Percentiles rank a stretch among this genome's conserved stretches.
Conservation (phyloP, 2,797 vertebrate genomes). For the Percopsis omiscomaycus region DNA sequence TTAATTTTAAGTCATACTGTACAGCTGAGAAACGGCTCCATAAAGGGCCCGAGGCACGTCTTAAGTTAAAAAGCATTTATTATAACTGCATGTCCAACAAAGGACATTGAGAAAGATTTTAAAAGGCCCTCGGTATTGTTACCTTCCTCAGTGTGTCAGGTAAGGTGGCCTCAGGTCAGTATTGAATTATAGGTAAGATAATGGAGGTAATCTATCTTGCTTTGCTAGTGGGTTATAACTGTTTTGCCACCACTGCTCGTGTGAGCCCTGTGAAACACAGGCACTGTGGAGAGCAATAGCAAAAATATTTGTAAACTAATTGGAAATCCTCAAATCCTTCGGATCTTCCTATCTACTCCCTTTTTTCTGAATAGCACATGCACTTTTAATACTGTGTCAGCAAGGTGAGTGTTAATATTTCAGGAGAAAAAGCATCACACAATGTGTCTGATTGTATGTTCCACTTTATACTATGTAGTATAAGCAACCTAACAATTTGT, state of each 20-base stretch:
- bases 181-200: too few relatives aligned
- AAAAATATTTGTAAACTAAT: constrained; percentile 1
- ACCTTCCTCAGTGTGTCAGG: too few relatives aligned
- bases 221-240: constrained; percentile 1
- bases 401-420: constrained; percentile 23
- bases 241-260: too few relatives aligned
- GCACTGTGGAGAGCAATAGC: background rate
- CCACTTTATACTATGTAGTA: background rate
- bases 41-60: too few relatives aligned
- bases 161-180: too few relatives aligned
- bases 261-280: too few relatives aligned
- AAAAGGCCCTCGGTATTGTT: too few relatives aligned
- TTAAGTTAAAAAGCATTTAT: too few relatives aligned
- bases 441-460: background rate
- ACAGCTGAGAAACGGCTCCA: too few relatives aligned
- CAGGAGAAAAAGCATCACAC: background rate
- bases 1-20: background rate
- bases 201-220: background rate
- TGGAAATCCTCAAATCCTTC: background rate
- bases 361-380: background rate
- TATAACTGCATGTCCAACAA: too few relatives aligned
- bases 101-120: too few relatives aligned
- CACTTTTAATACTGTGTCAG: background rate
- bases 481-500: background rate
- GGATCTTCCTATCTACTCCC: too few relatives aligned